Conservation (phyloP, 2,797 vertebrate species). For the Thunnus albacares region DNA sequence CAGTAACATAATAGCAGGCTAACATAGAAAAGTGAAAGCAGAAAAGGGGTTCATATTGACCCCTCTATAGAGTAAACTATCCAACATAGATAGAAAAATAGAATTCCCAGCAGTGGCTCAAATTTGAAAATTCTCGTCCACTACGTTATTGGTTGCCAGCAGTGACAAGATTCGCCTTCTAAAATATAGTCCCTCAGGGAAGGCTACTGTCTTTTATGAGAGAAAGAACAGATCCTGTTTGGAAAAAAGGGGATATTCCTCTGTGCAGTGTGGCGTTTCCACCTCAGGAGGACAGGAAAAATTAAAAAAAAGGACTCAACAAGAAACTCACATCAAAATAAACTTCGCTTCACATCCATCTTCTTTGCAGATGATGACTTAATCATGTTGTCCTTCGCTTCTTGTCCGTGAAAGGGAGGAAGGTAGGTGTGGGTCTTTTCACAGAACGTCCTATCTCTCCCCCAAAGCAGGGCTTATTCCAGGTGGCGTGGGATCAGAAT, state of each 20-base stretch:
- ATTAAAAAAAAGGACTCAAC: conserved; percentile 55
- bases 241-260: conserved; percentile 72
- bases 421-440: conserved; percentile 58
- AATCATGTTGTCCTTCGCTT: conserved; percentile 74
- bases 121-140: conserved; percentile 71
- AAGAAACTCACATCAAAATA: conserved; percentile 69
- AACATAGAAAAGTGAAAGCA: conserved; percentile 71
- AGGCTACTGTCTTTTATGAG: conserved; percentile 63
- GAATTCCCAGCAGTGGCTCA: conserved; percentile 71
- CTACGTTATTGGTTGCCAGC: conserved; percentile 69
- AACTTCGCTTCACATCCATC: conserved; percentile 72
- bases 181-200: conserved; percentile 71
- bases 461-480: conserved; percentile 74
- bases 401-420: conserved; percentile 55
- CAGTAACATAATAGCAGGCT: conserved; percentile 64
- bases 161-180: conserved; percentile 67
- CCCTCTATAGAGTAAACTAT: conserved; percentile 56
- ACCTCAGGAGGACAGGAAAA: conserved; percentile 49
- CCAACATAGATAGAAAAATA: conserved; percentile 74
- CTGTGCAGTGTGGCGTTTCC: conserved; percentile 54
- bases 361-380: conserved; percentile 69
- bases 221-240: conserved; percentile 63
- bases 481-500: conserved; percentile 75
- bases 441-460: conserved; percentile 57
- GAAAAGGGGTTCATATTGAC: conserved; percentile 51